Evolutionary conservation across 2,113 vertebrate genomes (phyloP), one percentile per base, ranked within the genome.

Genomic region (Erinaceus europaeus): DNA sequence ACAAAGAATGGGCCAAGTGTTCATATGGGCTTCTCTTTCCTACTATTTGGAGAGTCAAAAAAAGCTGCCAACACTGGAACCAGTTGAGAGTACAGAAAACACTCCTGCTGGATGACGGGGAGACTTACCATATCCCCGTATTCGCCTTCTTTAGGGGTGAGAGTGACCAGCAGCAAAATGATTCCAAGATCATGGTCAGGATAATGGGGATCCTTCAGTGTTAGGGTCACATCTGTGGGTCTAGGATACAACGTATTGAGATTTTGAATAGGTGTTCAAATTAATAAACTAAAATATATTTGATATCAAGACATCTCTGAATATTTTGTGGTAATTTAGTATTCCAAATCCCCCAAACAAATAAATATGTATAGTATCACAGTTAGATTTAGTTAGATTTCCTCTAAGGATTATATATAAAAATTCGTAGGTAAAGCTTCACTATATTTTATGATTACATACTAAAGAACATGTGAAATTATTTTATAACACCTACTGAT

Each of bases 121-220:
- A 78, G 80, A 98, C 98, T 99, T 98, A 99, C 99, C 95, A 85
- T 93, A 91, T 99, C 98, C 91, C 84, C 97, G 52, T 97, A 77
- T 77, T 98, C 98, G 91, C 97, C 97, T 77, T 99, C 98, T 95
- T 98, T 98, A 32, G 98, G 98, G 44, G 97, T 95, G 92, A 99
- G 94, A 17, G 97, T 94, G 57, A 99, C 96, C 0, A 97, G 95
- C 7, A 99, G 93, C 12, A 98, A 96, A 94, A 99, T 97, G 77
- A 89, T 97, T 84, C 99, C 99, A 90, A 99, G 96, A 81, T 99
- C 97, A 94, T 99, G 96, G 68, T 98, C 98, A 64, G 98, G 98
- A 84, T 98, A 98, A 94, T 98, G 99, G 36, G 98, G 97, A 92
- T 99, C 99, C 94, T 98, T 98, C 91, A 99, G 96, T 88, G 97